Conservation (phyloP, 1,140 invertebrate species). For the Belonocnema kinseyi region DNA sequence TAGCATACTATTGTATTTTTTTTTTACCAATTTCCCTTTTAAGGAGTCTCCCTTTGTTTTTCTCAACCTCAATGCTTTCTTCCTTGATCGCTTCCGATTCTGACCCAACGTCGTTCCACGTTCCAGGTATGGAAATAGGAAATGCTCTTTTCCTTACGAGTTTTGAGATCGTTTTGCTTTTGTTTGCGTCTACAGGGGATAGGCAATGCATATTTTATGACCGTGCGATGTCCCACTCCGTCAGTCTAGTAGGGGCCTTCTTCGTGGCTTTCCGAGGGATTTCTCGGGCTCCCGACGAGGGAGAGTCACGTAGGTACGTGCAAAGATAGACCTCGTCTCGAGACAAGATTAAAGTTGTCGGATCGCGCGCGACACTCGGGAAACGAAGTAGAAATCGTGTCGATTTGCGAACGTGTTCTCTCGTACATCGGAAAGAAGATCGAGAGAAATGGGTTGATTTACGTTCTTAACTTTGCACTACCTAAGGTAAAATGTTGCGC, state of each 20-base stretch:
- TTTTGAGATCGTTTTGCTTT: conserved; percentile 58
- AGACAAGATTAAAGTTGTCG: conserved; percentile 54
- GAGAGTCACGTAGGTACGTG: conserved; percentile 52
- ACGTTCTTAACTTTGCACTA: conserved; percentile 18
- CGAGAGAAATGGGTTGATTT: conserved; percentile 16
- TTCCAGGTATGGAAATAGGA: conserved; percentile 65
- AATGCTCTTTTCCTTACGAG: conserved; percentile 49
- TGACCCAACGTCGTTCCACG: conserved; percentile 1
- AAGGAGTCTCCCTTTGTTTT: conserved; percentile 20
- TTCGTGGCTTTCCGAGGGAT: conserved; percentile 43
- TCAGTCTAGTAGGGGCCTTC: conserved; percentile 27
- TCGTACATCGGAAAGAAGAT: conserved; percentile 13
- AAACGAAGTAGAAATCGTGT: conserved; percentile 53
- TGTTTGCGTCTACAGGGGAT: conserved; percentile 59
- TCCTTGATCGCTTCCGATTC: conserved; percentile 30
- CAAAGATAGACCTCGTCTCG: conserved; percentile 44
- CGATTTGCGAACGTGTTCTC: conserved; percentile 37
- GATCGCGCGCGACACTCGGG: conserved; percentile 45
- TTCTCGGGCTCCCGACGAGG: conserved; percentile 47
- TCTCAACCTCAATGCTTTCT: conserved; percentile 23
- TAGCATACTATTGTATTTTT: conserved; percentile 41
- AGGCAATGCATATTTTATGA: conserved; percentile 72
- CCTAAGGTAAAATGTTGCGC: conserved; percentile 23
- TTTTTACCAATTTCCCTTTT: conserved; percentile 38
- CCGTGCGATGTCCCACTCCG: conserved; percentile 50